Percentiles rank a stretch among this genome's conserved stretches.
phyloP scores from a whole-genome alignment of 2,797 vertebrate species.

The Chloroceryle inda region DNA sequence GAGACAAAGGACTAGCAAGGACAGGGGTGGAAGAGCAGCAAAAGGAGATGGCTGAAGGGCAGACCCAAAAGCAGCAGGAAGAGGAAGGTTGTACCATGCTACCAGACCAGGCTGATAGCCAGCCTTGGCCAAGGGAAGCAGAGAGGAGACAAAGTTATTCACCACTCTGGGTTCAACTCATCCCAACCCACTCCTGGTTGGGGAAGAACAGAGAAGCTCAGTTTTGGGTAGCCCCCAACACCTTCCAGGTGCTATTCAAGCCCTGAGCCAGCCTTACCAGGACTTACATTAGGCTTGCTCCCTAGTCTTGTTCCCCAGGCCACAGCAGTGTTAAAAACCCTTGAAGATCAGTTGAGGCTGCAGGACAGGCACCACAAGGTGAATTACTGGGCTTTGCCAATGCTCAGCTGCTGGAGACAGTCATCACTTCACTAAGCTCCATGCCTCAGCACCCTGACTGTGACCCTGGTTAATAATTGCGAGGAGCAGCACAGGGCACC shows the following conservation, averaged over 20 bases:
- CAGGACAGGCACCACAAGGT: not conserved
- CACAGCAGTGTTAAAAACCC: not conserved
- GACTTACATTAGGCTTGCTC: not conserved
- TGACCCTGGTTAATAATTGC: slow-evolving; percentile 48
- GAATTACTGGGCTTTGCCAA: not conserved
- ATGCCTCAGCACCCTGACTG: rapidly evolving
- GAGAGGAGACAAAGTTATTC: not conserved
- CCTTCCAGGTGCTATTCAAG: rapidly evolving
- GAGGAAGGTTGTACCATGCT: not conserved
- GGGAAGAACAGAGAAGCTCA: not conserved
- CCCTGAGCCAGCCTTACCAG: not conserved
- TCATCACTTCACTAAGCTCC: not conserved
- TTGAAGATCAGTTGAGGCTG: not conserved
- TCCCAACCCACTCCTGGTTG: not conserved
- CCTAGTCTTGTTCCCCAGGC: not conserved
- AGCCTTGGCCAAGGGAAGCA: not conserved
- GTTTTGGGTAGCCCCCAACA: not conserved
- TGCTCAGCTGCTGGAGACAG: not conserved
- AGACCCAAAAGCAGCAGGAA: not conserved
- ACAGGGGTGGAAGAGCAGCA: not conserved
- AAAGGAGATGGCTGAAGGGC: not conserved
- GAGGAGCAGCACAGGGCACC: not conserved
- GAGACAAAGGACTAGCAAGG: not conserved
- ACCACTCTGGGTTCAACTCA: not conserved
- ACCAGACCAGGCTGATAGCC: not conserved